Conservation (phyloP, 64 coral and sea anemone genomes). For the Pocillopora damicornis region DNA sequence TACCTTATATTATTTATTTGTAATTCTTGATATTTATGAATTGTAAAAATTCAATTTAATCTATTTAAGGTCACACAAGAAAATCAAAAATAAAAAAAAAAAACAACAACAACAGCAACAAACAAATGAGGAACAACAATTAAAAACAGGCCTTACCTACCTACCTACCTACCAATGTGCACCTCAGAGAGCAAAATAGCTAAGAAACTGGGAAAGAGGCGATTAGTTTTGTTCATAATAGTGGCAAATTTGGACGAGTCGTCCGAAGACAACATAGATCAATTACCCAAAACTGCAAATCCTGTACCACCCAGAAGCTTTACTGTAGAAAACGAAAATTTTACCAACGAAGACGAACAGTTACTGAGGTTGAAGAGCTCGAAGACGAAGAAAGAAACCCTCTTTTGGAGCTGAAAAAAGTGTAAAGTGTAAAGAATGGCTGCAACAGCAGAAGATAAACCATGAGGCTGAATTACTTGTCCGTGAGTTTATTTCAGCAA, state of each 20-base stretch:
- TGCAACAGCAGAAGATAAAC: slow-evolving; percentile 69
- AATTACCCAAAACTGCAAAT: background rate
- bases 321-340: background rate
- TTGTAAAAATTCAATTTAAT: too few species aligned
- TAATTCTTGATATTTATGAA: too few species aligned
- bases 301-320: slow-evolving; percentile 1
- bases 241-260: slow-evolving; percentile 74
- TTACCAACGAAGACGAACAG: background rate
- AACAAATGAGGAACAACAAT: too few species aligned
- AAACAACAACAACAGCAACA: too few species aligned
- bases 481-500: slow-evolving; percentile 48
- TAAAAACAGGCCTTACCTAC: too few species aligned
- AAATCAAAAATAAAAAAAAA: too few species aligned
- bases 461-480: slow-evolving; percentile 70
- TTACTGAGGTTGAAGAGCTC: background rate
- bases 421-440: slow-evolving; percentile 55
- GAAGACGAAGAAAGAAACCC: background rate
- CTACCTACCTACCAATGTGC: background rate
- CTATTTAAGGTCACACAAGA: too few species aligned
- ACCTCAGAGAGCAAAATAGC: background rate
- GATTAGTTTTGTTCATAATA: slow-evolving; percentile 40
- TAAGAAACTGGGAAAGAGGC: slow-evolving; percentile 18
- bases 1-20: background rate
- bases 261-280: background rate
- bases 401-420: background rate